A percentile compares a stretch with the other conserved stretches of the same genome.
Conservation (phyloP, 1,140 invertebrate genomes). For the Choristoneura fumiferana region DNA sequence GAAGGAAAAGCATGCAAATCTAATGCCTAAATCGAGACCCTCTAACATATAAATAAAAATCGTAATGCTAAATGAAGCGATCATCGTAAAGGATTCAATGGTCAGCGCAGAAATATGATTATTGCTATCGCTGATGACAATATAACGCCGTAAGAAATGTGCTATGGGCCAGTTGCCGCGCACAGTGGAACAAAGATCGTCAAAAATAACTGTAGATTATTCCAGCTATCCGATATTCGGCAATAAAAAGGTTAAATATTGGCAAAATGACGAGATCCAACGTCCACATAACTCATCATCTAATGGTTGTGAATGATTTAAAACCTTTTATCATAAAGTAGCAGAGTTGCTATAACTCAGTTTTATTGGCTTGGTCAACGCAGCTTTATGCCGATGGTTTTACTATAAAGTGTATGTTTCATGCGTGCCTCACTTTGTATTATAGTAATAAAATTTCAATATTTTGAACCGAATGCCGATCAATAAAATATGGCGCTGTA, state of each 20-base stretch:
- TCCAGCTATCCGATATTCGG: slow-evolving; percentile 65
- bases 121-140: slow-evolving; percentile 57
- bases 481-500: slow-evolving; percentile 36
- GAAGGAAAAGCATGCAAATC: slow-evolving; percentile 71
- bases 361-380: slow-evolving; percentile 72
- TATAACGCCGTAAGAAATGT: slow-evolving; percentile 53
- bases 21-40: slow-evolving; percentile 56
- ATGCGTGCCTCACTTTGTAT: slow-evolving; percentile 46
- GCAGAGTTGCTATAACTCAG: slow-evolving; percentile 71
- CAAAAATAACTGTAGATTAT: slow-evolving; percentile 63
- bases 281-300: slow-evolving; percentile 73
- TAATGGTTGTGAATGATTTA: slow-evolving; percentile 75
- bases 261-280: slow-evolving; percentile 66
- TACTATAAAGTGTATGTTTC: slow-evolving; percentile 54
- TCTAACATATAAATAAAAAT: slow-evolving; percentile 55
- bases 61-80: slow-evolving; percentile 70
- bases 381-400: slow-evolving; percentile 63
- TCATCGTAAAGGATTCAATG: slow-evolving; percentile 68
- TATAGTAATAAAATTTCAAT: slow-evolving; percentile 51
- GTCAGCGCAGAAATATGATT: slow-evolving; percentile 71
- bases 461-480: slow-evolving; percentile 35
- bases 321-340: slow-evolving; percentile 76
- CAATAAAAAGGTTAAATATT: slow-evolving; percentile 74
- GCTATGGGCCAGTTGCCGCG: slow-evolving; percentile 35
- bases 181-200: slow-evolving; percentile 39